Evolutionary conservation across 2,113 vertebrate genomes (phyloP).

Genomic region (Takifugu bimaculatus): DNA sequence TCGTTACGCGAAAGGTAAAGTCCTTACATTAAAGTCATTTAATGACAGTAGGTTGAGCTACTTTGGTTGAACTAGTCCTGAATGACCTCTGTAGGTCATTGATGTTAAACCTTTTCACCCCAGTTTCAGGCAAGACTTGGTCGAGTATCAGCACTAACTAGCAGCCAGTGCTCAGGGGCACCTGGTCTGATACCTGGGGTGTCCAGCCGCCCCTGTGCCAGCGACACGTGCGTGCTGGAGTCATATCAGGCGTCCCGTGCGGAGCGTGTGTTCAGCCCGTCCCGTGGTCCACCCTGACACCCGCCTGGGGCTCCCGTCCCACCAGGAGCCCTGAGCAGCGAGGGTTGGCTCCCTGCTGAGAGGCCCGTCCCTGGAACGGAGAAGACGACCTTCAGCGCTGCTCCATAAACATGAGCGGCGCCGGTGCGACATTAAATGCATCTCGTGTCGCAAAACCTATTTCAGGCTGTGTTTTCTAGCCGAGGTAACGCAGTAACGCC

Average conservation of each 20-base stretch:
- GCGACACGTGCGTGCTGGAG: no score
- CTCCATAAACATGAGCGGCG: constrained; percentile 27
- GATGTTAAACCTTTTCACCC: no score
- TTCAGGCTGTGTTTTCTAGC: background rate
- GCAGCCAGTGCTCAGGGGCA: constrained; percentile 1
- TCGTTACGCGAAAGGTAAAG: no score
- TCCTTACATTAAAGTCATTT: no score
- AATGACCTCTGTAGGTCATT: no score
- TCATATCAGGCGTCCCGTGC: no score
- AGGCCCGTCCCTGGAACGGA: constrained; percentile 13
- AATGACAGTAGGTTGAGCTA: no score
- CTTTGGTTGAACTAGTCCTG: no score
- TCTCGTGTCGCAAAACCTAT: background rate
- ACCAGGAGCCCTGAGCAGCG: constrained; percentile 12
- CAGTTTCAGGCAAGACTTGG: no score
- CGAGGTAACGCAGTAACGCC: background rate
- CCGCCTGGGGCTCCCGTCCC: constrained; percentile 55
- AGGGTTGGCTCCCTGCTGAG: constrained; percentile 21
- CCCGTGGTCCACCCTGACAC: constrained; percentile 47
- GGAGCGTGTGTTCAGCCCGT: background rate
- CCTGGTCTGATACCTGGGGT: no score
- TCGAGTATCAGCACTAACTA: background rate
- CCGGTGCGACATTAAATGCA: constrained; percentile 16
- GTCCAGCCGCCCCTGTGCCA: background rate
- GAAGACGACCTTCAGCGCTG: constrained; percentile 38